Conservation (phyloP, 2,797 vertebrate genomes). For the Melanogrammus aeglefinus region DNA sequence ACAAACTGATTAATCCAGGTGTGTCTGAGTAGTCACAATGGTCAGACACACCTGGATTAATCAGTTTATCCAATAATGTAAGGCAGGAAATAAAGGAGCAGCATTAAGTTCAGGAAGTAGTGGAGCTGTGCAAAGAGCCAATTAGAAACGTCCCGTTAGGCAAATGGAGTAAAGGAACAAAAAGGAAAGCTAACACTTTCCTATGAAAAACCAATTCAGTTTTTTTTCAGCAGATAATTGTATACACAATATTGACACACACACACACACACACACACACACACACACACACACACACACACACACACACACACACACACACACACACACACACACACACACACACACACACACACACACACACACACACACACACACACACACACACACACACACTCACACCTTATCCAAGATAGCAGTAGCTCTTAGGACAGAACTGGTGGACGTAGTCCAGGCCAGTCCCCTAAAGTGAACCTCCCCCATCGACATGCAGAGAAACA, state of each 20-base stretch:
- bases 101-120: no score
- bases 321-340: slow-evolving; percentile 1
- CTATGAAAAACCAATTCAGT: background rate
- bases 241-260: background rate
- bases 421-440: background rate
- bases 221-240: background rate
- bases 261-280: background rate
- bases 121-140: no score
- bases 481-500: slow-evolving; percentile 60
- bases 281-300: background rate
- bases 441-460: background rate
- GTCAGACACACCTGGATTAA: no score
- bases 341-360: background rate
- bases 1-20: no score
- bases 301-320: slow-evolving; percentile 1
- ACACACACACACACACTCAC: background rate
- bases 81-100: no score
- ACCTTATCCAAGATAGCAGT: background rate
- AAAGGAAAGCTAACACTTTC: background rate
- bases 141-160: no score
- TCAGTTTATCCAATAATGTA: no score
- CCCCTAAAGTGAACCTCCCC: slow-evolving; percentile 27
- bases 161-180: no score
- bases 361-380: slow-evolving; percentile 4
- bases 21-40: no score